These are phyloP conservation scores for Leiothrix lutea DNA, from an alignment of 2,113 vertebrate genomes.

Conservation along the genomic window DNA sequence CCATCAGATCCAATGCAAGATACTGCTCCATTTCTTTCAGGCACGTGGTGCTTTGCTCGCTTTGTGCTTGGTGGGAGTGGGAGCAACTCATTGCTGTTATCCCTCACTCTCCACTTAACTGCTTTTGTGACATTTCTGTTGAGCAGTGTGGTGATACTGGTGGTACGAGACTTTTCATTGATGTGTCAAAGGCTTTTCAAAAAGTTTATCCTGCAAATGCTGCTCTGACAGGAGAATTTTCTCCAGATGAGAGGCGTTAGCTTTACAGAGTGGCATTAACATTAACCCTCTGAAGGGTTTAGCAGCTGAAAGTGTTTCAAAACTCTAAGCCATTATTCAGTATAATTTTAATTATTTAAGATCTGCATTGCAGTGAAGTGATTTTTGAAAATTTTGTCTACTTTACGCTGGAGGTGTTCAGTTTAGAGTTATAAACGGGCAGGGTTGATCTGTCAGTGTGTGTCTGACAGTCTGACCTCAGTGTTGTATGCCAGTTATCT, in stretches of 20 bases:
- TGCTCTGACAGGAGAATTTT: not conserved
- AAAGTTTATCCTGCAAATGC: not conserved
- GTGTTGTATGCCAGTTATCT: not conserved
- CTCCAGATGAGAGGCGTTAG: not conserved
- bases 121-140: not conserved
- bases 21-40: not conserved
- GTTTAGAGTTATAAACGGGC: not conserved
- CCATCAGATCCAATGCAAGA: not conserved
- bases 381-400: not conserved
- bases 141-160: not conserved
- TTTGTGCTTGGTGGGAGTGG: not conserved
- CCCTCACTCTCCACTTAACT: not conserved
- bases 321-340: not conserved
- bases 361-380: not conserved
- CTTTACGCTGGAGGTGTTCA: not conserved
- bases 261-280: not conserved
- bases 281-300: not conserved
- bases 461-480: not conserved
- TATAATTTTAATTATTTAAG: not conserved
- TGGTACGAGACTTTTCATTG: not conserved
- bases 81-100: not conserved
- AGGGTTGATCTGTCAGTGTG: fast-evolving
- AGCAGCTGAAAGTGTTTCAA: not conserved
- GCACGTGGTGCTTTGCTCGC: fast-evolving
- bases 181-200: not conserved